Conservation (phyloP, 1,140 invertebrate genomes). For the Oppia nitens region DNA sequence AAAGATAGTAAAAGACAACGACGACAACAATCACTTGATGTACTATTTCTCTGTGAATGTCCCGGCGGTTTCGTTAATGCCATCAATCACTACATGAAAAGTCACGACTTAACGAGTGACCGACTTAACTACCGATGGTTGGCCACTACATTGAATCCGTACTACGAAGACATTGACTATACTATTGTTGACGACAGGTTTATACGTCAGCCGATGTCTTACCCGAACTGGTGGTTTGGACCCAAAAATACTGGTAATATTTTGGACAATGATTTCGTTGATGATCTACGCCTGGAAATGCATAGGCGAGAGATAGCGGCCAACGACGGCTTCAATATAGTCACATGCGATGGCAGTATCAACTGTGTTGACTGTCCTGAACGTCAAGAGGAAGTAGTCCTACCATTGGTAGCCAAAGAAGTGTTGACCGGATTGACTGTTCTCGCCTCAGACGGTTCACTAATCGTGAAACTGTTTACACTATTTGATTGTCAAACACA, state of each 20-base stretch:
- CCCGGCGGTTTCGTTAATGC: slow-evolving; percentile 81
- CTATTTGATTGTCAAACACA: slow-evolving; percentile 64
- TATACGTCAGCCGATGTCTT: slow-evolving; percentile 32
- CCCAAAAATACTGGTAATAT: slow-evolving; percentile 65
- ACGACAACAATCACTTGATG: neutral
- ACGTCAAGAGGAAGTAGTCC: slow-evolving; percentile 63
- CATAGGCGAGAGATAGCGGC: neutral
- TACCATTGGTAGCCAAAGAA: slow-evolving; percentile 63
- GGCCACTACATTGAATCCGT: slow-evolving; percentile 71
- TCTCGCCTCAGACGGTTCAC: slow-evolving; percentile 49
- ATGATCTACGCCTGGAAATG: slow-evolving; percentile 30
- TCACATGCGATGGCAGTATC: slow-evolving; percentile 86
- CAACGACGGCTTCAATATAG: slow-evolving; percentile 21
- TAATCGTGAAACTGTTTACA: slow-evolving; percentile 86
- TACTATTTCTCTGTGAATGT: neutral
- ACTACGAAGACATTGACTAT: slow-evolving; percentile 65
- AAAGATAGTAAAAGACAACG: slow-evolving; percentile 50
- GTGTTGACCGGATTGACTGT: slow-evolving; percentile 50
- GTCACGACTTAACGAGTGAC: slow-evolving; percentile 3
- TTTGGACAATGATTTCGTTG: slow-evolving; percentile 44
- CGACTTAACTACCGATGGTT: slow-evolving; percentile 41
- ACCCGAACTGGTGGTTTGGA: slow-evolving; percentile 70
- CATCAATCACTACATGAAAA: slow-evolving; percentile 63
- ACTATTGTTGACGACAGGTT: slow-evolving; percentile 66
- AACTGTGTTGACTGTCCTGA: slow-evolving; percentile 64